Conservation (phyloP, 2,797 vertebrate species). For the Megaceryle alcyon region DNA sequence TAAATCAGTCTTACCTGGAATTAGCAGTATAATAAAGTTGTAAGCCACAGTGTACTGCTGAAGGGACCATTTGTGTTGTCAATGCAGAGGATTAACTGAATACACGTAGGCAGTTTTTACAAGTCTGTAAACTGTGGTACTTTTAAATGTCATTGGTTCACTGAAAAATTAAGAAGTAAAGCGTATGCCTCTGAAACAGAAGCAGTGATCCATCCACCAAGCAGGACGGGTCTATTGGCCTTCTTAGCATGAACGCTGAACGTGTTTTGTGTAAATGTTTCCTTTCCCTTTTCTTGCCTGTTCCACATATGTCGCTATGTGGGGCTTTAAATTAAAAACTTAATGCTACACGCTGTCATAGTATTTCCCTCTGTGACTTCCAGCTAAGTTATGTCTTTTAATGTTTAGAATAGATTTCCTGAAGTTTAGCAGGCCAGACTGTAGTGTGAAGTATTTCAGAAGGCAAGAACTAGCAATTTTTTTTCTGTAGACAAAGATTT, state of each 20-base stretch:
- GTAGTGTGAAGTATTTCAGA: background rate
- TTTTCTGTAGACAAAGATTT: background rate
- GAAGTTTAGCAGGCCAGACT: background rate
- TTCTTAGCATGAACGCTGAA: background rate
- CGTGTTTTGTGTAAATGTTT: background rate
- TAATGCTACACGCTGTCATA: background rate
- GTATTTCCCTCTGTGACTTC: background rate
- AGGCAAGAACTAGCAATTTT: background rate
- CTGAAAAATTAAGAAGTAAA: background rate
- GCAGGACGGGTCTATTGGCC: background rate
- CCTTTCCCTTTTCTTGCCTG: background rate
- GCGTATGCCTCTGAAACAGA: background rate
- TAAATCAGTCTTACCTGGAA: background rate
- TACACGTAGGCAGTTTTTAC: background rate
- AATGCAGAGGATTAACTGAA: background rate
- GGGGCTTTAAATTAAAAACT: background rate
- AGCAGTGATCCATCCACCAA: background rate
- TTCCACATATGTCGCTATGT: background rate
- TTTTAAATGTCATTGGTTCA: background rate
- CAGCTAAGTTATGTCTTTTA: background rate
- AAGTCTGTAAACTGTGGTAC: background rate
- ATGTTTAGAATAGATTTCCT: background rate
- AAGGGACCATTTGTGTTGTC: background rate
- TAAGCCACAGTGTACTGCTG: background rate
- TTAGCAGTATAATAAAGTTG: background rate